Percentiles rank a stretch among this genome's conserved stretches.
These are phyloP conservation scores for Musca domestica DNA, from an alignment of 1,140 invertebrate species.

Conservation along the genomic window DNA sequence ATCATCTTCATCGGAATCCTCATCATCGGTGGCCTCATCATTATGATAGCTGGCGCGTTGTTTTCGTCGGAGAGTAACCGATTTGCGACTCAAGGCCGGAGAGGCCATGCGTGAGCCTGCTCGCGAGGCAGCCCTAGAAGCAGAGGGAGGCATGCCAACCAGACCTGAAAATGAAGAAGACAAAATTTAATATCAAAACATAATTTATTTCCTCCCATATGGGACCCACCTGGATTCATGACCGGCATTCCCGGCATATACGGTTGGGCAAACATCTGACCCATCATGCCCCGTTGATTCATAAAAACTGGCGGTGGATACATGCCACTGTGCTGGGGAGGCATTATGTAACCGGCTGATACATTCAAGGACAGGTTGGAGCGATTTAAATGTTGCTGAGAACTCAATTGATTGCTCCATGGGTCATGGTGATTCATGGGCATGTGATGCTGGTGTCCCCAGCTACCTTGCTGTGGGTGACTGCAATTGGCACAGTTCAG, in stretches of 20 bases:
- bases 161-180: conserved; percentile 31
- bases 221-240: conserved; percentile 44
- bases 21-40: conserved; percentile 58
- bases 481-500: conserved; percentile 58
- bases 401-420: conserved; percentile 53
- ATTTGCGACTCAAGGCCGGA: conserved; percentile 68
- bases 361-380: conserved; percentile 67
- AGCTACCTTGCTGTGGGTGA: conserved; percentile 29
- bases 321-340: conserved; percentile 54
- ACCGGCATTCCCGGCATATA: conserved; percentile 41
- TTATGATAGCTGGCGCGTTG: conserved; percentile 54
- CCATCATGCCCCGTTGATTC: conserved; percentile 45
- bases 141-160: conserved; percentile 44
- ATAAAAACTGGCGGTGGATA: conserved; percentile 52
- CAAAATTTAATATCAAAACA: neutral
- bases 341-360: conserved; percentile 52
- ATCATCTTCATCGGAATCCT: conserved; percentile 60
- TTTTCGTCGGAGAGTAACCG: conserved; percentile 54
- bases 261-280: conserved; percentile 46
- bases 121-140: conserved; percentile 56
- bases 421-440: conserved; percentile 32
- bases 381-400: conserved; percentile 61
- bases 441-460: conserved; percentile 31
- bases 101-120: conserved; percentile 63
- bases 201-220: neutral